phyloP scores from a whole-genome alignment of 1,140 invertebrate species.

The Apolygus lucorum region DNA sequence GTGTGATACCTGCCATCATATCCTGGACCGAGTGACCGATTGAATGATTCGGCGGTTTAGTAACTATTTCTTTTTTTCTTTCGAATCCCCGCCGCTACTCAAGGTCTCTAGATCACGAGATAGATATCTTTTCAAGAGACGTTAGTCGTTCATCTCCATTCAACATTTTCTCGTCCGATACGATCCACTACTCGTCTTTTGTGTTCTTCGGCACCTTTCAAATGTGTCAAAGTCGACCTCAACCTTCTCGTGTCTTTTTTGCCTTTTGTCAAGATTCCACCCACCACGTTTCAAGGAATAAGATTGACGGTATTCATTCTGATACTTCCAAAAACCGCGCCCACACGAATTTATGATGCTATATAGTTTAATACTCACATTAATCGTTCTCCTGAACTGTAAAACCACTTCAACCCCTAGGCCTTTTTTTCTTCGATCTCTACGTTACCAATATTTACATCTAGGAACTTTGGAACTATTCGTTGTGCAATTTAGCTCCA shows the following conservation, averaged over 20 bases:
- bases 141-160: background rate
- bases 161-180: background rate
- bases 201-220: background rate
- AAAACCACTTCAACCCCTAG: no score
- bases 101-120: background rate
- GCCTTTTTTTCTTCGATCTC: no score
- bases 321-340: no score
- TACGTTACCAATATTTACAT: no score
- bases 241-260: background rate
- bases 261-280: background rate
- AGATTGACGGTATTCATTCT: no score
- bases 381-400: no score
- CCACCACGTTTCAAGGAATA: no score
- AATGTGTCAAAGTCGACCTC: background rate
- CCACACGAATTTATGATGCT: no score
- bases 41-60: slow-evolving; percentile 13
- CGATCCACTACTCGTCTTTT: background rate
- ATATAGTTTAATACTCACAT: no score
- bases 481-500: no score
- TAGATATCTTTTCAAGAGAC: background rate
- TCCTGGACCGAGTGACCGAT: slow-evolving; percentile 1
- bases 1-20: background rate
- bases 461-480: no score
- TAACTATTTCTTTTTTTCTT: background rate
- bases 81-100: background rate